Conservation (phyloP, 2,797 vertebrate species). For the Apogon talboti region DNA sequence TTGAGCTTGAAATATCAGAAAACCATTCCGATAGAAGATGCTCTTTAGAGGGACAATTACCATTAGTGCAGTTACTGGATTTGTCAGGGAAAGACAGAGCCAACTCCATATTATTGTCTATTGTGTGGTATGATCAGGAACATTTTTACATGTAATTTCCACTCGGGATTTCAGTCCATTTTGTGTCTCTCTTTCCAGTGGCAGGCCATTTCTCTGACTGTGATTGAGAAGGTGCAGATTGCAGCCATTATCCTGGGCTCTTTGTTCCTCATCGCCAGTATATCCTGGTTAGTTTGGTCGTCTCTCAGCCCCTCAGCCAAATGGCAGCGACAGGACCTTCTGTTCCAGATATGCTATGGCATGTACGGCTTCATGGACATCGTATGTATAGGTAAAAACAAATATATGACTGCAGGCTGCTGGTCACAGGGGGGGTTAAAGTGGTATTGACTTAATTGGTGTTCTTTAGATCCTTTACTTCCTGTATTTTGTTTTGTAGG, state of each 20-base stretch:
- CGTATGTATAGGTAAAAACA: conserved; percentile 88
- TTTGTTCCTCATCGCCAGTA: conserved; percentile 89
- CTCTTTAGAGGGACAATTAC: background rate
- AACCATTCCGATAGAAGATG: background rate
- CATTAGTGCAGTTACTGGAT: background rate
- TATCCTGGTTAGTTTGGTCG: conserved; percentile 92
- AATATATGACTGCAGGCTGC: background rate
- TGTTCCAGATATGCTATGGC: conserved; percentile 94
- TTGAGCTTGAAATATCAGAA: too few species aligned
- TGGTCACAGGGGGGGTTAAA: too few species aligned
- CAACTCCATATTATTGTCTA: background rate
- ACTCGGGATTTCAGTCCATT: background rate
- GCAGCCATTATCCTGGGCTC: conserved; percentile 90
- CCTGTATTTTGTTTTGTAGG: too few species aligned
- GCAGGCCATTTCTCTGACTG: conserved; percentile 90
- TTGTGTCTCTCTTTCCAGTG: conserved; percentile 74
- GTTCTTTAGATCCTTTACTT: too few species aligned
- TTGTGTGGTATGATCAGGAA: background rate
- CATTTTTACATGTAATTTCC: background rate
- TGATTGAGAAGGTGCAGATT: conserved; percentile 92
- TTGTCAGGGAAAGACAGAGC: background rate
- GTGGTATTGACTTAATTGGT: too few species aligned
- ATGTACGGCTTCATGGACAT: conserved; percentile 94
- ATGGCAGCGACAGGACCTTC: conserved; percentile 91
- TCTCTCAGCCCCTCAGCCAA: conserved; percentile 91